These are phyloP conservation scores for Scaptomyza flava DNA, from an alignment of 2,888 invertebrate species.

Conservation along the genomic window DNA sequence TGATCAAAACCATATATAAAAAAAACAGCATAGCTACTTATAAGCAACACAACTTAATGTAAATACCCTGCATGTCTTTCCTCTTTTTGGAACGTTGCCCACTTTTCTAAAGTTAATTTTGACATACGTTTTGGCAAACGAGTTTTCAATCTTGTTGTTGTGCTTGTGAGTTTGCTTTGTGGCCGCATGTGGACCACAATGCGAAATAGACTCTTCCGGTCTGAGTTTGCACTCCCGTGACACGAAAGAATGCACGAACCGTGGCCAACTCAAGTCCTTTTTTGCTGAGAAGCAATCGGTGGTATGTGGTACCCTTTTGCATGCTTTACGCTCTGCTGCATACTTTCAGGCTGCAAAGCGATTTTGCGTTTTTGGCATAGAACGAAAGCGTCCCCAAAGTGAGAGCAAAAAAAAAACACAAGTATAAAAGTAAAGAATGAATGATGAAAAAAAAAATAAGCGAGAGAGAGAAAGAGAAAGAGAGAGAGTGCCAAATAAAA, in stretches of 20 bases:
- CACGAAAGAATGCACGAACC: conserved; percentile 36
- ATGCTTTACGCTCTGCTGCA: conserved; percentile 74
- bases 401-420: conserved; percentile 21
- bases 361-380: conserved; percentile 73
- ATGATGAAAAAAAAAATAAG: background rate
- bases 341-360: conserved; percentile 77
- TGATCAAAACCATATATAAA: background rate
- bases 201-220: background rate
- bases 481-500: conserved; percentile 6
- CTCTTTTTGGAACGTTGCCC: background rate
- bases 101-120: background rate
- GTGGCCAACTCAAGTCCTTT: conserved; percentile 25
- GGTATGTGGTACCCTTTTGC: conserved; percentile 61
- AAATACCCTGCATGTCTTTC: background rate
- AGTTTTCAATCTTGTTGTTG: background rate
- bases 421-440: conserved; percentile 15
- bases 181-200: background rate
- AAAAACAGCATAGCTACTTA: background rate
- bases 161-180: background rate
- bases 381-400: conserved; percentile 43
- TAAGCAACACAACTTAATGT: background rate
- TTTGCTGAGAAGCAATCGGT: conserved; percentile 54
- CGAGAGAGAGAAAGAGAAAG: background rate
- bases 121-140: background rate
- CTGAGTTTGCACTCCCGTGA: conserved; percentile 5